Conservation (phyloP, 2,797 vertebrate species). For the Manis pentadactyla region DNA sequence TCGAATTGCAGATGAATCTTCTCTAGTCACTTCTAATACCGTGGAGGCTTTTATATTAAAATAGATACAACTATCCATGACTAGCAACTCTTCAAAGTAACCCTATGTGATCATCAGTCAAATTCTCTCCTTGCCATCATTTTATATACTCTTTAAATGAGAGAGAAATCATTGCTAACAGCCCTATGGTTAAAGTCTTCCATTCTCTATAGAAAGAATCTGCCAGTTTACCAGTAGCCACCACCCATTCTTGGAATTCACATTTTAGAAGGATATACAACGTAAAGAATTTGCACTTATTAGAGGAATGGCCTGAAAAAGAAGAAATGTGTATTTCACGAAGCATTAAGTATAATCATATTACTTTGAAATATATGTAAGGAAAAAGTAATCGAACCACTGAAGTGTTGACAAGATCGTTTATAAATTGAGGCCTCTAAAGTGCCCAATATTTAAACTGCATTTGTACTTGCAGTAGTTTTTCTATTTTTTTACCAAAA, state of each 20-base stretch:
- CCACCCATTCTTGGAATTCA: background rate
- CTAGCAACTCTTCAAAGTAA: background rate
- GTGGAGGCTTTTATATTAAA: background rate
- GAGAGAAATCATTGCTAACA: background rate
- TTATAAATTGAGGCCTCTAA: background rate
- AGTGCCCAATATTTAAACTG: background rate
- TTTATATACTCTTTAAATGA: background rate
- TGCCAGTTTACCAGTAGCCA: background rate
- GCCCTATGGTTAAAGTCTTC: background rate
- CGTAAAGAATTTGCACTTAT: background rate
- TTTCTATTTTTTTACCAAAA: slow-evolving; percentile 17
- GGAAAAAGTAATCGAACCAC: slow-evolving; percentile 3
- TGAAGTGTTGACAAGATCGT: background rate
- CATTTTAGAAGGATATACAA: background rate
- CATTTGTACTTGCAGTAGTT: background rate
- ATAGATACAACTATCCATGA: background rate
- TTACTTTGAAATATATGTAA: background rate
- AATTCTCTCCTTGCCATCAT: background rate
- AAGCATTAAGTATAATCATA: background rate
- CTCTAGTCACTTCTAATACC: background rate
- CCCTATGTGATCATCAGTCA: background rate
- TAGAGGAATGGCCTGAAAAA: background rate
- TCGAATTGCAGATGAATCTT: background rate
- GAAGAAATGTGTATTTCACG: background rate
- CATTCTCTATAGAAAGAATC: background rate